Evolutionary conservation across 1,140 invertebrate genomes (phyloP), one percentile per base, ranked within the genome.

Genomic region (Scaptomyza hsui): DNA sequence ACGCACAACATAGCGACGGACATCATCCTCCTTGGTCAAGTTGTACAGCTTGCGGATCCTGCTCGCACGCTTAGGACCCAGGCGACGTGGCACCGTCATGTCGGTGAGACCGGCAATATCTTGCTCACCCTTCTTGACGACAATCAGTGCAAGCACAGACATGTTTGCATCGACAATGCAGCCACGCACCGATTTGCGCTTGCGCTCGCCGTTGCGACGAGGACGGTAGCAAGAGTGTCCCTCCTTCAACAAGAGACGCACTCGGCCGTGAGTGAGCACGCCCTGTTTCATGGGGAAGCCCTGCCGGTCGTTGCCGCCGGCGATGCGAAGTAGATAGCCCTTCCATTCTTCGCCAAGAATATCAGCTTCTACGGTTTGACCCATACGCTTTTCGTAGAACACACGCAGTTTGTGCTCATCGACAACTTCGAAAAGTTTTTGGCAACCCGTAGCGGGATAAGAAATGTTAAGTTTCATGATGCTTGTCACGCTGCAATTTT

Each of bases 211-310:
- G 91, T 95, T 95, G 82, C 98, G 95, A 79, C 98, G 95, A 21
- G 98, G 97, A 92, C 98, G 94, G 92, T 99, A 99, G 93, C 99
- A 99, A 3, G 98, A 99, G 91, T 99, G 98, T 45, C 98, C 98
- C 92, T 99, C 99, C 52, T 96, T 96, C 65, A 99, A 93, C 61
- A 99, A 93, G 59, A 99, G 94, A 89, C 99, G 96, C 2, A 99
- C 99, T 93, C 99, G 96, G 61, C 95, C 94, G 93, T 98, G 98
- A 45, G 98, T 99, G 19, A 99, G 94, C 47, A 99, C 97, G 93
- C 99, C 99, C 93, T 99, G 99, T 92, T 99, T 99, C 99, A 99
- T 99, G 26, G 99, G 99, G 92, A 99, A 99, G 61, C 99, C 99
- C 94, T 99, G 98, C 92, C 99, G 99, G 93, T 99, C 99, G 92